Evolutionary conservation across 2,888 invertebrate species (phyloP), one percentile per base, ranked within the genome.

Genomic region (Thymelicus lineola): DNA sequence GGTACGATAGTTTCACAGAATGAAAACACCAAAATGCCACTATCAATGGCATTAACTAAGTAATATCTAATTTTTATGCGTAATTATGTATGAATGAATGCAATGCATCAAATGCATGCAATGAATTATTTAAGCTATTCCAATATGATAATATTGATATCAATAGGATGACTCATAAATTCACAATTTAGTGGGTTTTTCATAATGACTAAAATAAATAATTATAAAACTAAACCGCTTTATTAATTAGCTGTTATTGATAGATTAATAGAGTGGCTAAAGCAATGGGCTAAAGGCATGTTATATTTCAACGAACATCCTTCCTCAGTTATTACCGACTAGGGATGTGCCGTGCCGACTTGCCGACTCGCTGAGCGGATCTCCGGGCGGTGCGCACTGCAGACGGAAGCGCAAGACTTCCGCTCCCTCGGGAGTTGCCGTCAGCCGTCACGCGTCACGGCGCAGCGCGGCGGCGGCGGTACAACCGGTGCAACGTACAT

Each of bases 391-490:
- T 77, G 81, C 55, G 55, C 81, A 38, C 38, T 38, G 38, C 42
- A 86, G 87, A 85, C 86, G 91, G 91, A 91, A 90, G 86, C 79
- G 89, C 89, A 90, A 92, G 91, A 92, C 91, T 91, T 93, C 91
- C 92, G 91, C 88, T 91, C 91, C 92, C 87, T 86, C 87, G 86
- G 91, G 90, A 91, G 83, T 79, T 77, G 76, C 78, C 86, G 90
- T 87, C 89, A 89, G 88, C 89, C 89, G 82, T 80, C 82, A 80
- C 76, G 77, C 76, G 77, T 81, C 83, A 77, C 42, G 42, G 42
- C 42, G 71, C 72, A 61, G 74, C 36, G 17, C 55, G 20, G 58
- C 10, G 10, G 71, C 72, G 63, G 73, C 36, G 17, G 55, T 20
- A 53, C 68, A 46, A 67, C 53, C 68, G 68, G 60, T 55, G 45